Evolutionary conservation across 2,113 vertebrate species (phyloP), one percentile per base, ranked within the genome.

Genomic region (Phoxinus phoxinus): DNA sequence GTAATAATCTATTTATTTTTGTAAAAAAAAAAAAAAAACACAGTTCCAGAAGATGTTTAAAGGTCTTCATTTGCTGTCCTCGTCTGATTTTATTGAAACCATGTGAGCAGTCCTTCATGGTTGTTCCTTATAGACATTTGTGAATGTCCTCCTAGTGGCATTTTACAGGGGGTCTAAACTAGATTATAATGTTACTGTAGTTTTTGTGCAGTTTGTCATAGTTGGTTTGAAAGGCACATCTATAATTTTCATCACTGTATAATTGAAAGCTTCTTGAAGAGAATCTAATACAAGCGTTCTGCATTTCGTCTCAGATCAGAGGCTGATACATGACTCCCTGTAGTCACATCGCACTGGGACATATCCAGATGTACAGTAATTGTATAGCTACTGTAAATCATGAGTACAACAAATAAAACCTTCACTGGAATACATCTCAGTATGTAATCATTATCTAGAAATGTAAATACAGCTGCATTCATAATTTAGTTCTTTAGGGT

Each of bases 31-130:
- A 37, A 37, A 37, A 1, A 37, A 80, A 85, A 85, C 73, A 19
- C 41, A 82, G 67, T 89, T 87, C 79, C 35, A 61, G 8, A 56
- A 56, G 12, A 73, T 67, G 83, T 84, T 86, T 88, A 58, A 85
- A 58, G 15, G 76, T 73, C 87, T 88, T 88, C 74, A 88, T 84
- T 61, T 74, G 27, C 65, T 77, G 56, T 30, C 51, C 73, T 87
- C 69, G 74, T 86, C 76, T 76, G 84, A 91, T 88, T 76, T 90
- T 80, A 88, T 79, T 89, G 77, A 87, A 86, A 91, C 75, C 85
- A 91, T 61, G 72, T 89, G 88, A 80, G 61, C 82, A 72, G 23
- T 69, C 73, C 78, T 61, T 69, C 71, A 72, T 25, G 37, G 63
- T 72, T 30, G 17, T 71, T 32, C 37, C 32, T 44, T 77, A 84